phyloP scores from a whole-genome alignment of 2,797 vertebrate species.

The Scleropages formosus region DNA sequence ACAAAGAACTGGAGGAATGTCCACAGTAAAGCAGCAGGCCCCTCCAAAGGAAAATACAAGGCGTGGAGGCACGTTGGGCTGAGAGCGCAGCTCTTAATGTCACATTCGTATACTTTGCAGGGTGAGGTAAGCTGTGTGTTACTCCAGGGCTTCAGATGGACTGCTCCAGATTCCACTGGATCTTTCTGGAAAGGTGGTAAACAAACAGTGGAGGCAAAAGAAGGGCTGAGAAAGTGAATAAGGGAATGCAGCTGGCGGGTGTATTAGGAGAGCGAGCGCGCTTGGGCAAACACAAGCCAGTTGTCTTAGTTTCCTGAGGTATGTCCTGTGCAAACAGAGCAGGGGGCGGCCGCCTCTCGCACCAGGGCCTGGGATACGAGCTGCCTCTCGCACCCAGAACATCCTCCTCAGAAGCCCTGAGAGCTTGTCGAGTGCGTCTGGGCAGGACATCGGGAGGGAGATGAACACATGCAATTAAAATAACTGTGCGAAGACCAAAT shows the following conservation, averaged over 20 bases:
- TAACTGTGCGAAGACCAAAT: background rate
- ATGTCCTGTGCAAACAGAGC: slow-evolving; percentile 77
- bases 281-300: slow-evolving; percentile 71
- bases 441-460: background rate
- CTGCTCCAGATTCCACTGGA: background rate
- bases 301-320: slow-evolving; percentile 80
- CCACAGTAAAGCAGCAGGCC: background rate
- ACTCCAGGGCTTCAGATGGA: background rate
- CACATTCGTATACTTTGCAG: background rate
- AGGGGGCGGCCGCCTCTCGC: slow-evolving; percentile 56
- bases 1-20: slow-evolving; percentile 14
- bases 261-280: slow-evolving; percentile 66
- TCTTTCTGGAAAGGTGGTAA: slow-evolving; percentile 12
- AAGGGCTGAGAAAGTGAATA: background rate
- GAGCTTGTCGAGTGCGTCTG: background rate
- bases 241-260: slow-evolving; percentile 71
- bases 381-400: slow-evolving; percentile 46
- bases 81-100: background rate
- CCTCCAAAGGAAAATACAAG: too few relatives aligned
- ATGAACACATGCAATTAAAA: slow-evolving; percentile 2
- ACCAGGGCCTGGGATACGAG: too few relatives aligned
- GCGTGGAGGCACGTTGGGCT: too few relatives aligned
- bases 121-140: background rate
- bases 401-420: background rate
- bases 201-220: slow-evolving; percentile 5